Evolutionary conservation across 2,113 vertebrate species (phyloP), one percentile per base, ranked within the genome.

Genomic region (Hemibagrus wyckioides): DNA sequence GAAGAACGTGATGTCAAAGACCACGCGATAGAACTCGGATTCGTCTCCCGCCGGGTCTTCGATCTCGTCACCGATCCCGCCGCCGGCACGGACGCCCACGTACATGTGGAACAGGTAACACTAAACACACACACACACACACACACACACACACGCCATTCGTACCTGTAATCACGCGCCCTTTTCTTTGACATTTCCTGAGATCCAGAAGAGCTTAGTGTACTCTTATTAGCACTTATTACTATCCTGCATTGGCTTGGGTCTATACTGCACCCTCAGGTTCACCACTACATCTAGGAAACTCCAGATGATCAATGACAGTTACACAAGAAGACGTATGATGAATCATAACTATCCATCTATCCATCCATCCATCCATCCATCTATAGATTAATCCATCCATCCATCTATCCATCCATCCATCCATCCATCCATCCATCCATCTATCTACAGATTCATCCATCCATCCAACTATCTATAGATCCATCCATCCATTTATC

Each of bases 91-190:
- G 0, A 99, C 98, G 6, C 98, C 98, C 80, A 98, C 98, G 0
- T 99, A 99, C 98, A 99, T 99, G 93, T 99, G 98, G 92, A 99
- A 99, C 97, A 99, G 97, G 82, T 99, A 99, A 92, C 98, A 99
- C 98, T 99, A 90, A 15, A 30, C 54, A 41, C 73, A 85, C 30
- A 73, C 33, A 80, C 19, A 86, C 63, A 65, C 67, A 76, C 69
- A 63, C 15, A 82, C 44, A 80, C 52, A 80, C 39, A 80, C 52
- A 82, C 39, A 56, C 2, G 80, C 28, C 25, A 59, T 8, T 8
- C 44, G 5, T 8, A 5, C 44, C 50, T 44, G 9, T 48, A 85
- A 63, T 76, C 56, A 19, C 10, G 1, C 30, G 28, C 67, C 52
- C 52, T 76, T 85, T 61, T n/a, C 36, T 48, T 63, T 63, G 56